Evolutionary conservation across 2,888 invertebrate species (phyloP).

Genomic region (Cephalotes varians): DNA sequence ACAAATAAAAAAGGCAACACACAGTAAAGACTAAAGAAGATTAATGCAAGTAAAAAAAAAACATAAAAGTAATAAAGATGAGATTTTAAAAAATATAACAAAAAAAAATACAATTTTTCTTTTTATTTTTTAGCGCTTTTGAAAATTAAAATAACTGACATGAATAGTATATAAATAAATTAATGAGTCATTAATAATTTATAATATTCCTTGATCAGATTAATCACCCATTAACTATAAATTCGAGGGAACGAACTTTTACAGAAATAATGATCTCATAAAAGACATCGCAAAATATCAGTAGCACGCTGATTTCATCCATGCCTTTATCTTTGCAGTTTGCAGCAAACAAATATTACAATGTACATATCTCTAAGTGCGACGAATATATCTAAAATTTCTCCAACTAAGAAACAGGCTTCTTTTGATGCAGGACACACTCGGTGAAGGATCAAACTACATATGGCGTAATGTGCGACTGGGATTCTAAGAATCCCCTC

Average conservation of each 20-base stretch:
- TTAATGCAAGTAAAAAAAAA: not conserved
- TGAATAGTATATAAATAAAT: not conserved
- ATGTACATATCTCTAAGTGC: not conserved
- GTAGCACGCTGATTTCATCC: not conserved
- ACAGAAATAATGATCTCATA: not conserved
- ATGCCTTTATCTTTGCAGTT: not conserved
- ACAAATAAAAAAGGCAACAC: not conserved
- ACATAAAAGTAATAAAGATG: not conserved
- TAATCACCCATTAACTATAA: constrained; percentile 1
- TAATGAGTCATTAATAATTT: not conserved
- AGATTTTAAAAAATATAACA: not conserved
- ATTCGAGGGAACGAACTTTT: not conserved
- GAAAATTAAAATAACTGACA: not conserved
- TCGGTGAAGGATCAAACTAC: constrained; percentile 16
- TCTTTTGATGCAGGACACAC: not conserved
- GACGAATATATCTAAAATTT: not conserved
- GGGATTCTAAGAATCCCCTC: constrained; percentile 58
- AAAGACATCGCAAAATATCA: constrained; percentile 18
- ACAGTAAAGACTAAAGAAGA: not conserved
- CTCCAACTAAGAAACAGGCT: not conserved
- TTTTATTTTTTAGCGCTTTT: not conserved
- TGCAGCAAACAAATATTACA: not conserved
- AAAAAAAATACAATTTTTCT: not conserved
- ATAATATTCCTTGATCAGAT: not conserved
- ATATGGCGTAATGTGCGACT: constrained; percentile 5